Evolutionary conservation across 92 coral and sea anemone genomes (phyloP).

Genomic region (Palythoa grandis): DNA sequence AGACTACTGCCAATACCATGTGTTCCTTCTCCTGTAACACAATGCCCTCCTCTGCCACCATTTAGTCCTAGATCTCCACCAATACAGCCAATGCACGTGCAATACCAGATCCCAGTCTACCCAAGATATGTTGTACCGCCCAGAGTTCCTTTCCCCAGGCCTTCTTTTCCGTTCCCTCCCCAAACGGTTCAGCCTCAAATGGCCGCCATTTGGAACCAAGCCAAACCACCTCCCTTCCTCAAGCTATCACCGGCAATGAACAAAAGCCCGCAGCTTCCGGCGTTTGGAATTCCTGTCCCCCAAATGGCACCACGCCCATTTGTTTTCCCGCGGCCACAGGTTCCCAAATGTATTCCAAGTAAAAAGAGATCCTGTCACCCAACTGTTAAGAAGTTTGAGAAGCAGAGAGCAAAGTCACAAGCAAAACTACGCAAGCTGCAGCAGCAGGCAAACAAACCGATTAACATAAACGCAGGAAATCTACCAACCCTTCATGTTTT

Average conservation of each 20-base stretch:
- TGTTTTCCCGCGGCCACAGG: conserved; percentile 30
- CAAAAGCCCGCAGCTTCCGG: neutral
- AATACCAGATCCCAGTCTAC: conserved; percentile 13
- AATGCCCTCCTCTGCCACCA: conserved; percentile 50
- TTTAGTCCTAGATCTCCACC: neutral
- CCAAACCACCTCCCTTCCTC: conserved; percentile 42
- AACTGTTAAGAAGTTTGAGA: conserved; percentile 34
- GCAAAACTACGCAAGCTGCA: conserved; percentile 20
- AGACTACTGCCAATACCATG: conserved; percentile 47
- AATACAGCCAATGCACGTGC: neutral
- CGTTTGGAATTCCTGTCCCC: neutral
- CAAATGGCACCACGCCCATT: conserved; percentile 26
- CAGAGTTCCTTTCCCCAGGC: neutral
- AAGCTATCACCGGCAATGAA: conserved; percentile 21
- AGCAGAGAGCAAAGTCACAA: conserved; percentile 28
- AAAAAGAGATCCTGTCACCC: conserved; percentile 40
- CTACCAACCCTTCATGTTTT: conserved; percentile 14
- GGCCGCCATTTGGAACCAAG: conserved; percentile 12
- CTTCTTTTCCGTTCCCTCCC: conserved; percentile 10
- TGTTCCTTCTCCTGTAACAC: conserved; percentile 28
- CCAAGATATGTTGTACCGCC: neutral
- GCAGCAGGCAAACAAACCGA: neutral
- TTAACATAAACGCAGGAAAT: neutral
- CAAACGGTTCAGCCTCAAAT: neutral
- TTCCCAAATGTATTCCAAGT: conserved; percentile 41